phyloP scores from a whole-genome alignment of 2,113 vertebrate genomes.

The Antidorcas marsupialis region DNA sequence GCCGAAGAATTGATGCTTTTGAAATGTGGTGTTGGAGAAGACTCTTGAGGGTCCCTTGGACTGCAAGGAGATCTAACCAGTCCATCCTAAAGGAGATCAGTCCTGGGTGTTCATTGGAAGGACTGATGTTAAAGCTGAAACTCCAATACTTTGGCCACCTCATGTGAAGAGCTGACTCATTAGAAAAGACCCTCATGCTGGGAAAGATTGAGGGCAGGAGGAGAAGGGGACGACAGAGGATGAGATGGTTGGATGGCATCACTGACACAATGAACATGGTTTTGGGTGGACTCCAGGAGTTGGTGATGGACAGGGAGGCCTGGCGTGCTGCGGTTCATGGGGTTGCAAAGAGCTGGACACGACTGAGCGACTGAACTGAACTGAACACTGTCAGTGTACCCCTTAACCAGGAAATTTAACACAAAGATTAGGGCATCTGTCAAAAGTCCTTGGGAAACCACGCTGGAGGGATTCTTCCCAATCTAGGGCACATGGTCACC shows the following conservation, averaged over 20 bases:
- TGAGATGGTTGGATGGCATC: neutral
- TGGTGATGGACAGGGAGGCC: neutral
- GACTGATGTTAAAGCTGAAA: neutral
- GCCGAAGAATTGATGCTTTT: neutral
- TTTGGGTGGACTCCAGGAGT: neutral
- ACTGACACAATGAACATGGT: neutral
- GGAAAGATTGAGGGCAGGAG: neutral
- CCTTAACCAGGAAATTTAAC: too few species aligned
- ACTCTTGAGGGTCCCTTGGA: neutral
- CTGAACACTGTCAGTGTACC: neutral
- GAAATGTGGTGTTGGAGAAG: neutral
- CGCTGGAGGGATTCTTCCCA: neutral
- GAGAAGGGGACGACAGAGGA: neutral
- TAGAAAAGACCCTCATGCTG: neutral
- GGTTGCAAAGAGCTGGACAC: neutral
- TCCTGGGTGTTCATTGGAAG: neutral
- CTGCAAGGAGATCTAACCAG: neutral
- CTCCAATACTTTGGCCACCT: neutral
- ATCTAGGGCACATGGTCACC: fast-evolving
- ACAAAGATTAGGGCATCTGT: fast-evolving
- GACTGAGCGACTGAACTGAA: neutral
- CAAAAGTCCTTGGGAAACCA: neutral
- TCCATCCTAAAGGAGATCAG: neutral
- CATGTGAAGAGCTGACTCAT: neutral
- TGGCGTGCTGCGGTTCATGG: neutral